These are phyloP conservation scores for Ylistrum balloti DNA, from an alignment of 1,140 invertebrate species.

Conservation along the genomic window DNA sequence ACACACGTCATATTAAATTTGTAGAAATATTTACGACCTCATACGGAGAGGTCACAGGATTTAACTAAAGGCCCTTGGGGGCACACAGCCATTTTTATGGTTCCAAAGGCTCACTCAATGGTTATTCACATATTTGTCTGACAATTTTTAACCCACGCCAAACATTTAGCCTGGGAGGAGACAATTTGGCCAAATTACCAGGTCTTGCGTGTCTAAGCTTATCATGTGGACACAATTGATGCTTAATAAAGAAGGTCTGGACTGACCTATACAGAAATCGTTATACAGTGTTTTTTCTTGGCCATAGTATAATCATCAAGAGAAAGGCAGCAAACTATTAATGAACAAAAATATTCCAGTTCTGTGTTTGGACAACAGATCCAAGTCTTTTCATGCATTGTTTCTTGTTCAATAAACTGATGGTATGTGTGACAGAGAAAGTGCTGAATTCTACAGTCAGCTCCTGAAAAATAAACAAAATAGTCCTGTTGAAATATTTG, in stretches of 20 bases:
- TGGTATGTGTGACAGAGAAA: too few species aligned
- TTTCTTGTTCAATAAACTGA: too few species aligned
- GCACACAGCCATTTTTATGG: background rate
- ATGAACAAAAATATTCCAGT: too few species aligned
- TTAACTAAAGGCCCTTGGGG: background rate
- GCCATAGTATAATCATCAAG: too few species aligned
- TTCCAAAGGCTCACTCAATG: background rate
- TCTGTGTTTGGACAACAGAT: too few species aligned
- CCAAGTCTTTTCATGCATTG: too few species aligned
- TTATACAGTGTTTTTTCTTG: too few species aligned
- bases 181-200: conserved; percentile 10
- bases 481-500: too few species aligned
- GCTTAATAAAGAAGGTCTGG: background rate
- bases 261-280: background rate
- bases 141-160: background rate
- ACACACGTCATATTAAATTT: conserved; percentile 29
- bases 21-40: conserved; percentile 6
- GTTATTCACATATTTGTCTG: conserved; percentile 29
- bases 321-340: too few species aligned
- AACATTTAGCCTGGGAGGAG: conserved; percentile 9
- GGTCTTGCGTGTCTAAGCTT: background rate
- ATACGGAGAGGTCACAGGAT: background rate
- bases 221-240: background rate
- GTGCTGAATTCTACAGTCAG: too few species aligned
- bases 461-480: too few species aligned